Conservation (phyloP, 2,113 vertebrate genomes). For the Labeo catla region DNA sequence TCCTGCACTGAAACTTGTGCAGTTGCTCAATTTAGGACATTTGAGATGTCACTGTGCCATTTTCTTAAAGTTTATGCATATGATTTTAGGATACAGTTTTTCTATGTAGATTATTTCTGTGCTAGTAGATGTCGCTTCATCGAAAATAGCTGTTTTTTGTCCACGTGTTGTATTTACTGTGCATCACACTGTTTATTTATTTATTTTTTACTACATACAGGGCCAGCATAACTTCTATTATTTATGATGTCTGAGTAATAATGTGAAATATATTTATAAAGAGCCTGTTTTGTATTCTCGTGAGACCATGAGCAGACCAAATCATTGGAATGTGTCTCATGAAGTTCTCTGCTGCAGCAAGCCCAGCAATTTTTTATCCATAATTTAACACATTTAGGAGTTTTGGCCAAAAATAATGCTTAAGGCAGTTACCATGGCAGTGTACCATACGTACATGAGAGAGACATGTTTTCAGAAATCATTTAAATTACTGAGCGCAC, state of each 20-base stretch:
- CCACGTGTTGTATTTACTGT: constrained; percentile 1
- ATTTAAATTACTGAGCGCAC: not conserved
- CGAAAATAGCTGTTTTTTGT: not conserved
- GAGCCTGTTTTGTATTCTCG: constrained; percentile 15
- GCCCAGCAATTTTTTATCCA: constrained; percentile 57
- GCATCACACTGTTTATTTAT: constrained; percentile 2
- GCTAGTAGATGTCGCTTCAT: not conserved
- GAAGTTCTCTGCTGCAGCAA: not conserved
- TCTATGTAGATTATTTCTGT: constrained; percentile 10
- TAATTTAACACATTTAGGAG: constrained; percentile 67
- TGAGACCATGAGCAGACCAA: not conserved
- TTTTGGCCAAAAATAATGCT: constrained; percentile 65
- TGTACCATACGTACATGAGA: constrained; percentile 4
- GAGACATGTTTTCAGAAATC: not conserved
- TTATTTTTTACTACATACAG: not conserved
- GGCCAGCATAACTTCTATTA: not conserved
- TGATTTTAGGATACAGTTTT: not conserved
- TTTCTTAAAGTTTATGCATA: constrained; percentile 5
- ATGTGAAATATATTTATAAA: not conserved
- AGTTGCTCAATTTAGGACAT: not conserved
- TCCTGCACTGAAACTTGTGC: not conserved
- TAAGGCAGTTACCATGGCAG: constrained; percentile 72
- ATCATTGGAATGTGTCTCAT: not conserved
- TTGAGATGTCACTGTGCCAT: not conserved
- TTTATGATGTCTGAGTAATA: not conserved